These are phyloP conservation scores for Eupristina koningsbergeri DNA, from an alignment of 1,140 invertebrate species.

Conservation along the genomic window DNA sequence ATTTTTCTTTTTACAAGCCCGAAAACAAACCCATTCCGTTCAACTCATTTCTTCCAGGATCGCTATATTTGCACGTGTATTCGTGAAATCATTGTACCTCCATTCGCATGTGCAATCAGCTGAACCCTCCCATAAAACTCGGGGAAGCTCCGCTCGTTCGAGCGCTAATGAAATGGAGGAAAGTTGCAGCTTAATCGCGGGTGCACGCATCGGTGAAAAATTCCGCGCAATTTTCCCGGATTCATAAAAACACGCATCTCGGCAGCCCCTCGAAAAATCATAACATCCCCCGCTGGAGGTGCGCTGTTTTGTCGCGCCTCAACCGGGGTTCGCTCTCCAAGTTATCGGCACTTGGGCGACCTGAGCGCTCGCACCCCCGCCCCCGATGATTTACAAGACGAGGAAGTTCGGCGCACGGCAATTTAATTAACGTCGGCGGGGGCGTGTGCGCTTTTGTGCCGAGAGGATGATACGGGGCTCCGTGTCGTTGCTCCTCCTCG, in stretches of 20 bases:
- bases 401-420: constrained; percentile 48
- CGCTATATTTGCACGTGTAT: not conserved
- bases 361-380: constrained; percentile 15
- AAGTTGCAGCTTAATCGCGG: not conserved
- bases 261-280: too few species aligned
- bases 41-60: not conserved
- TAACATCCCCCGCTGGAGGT: too few species aligned
- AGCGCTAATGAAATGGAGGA: not conserved
- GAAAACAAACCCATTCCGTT: constrained; percentile 24
- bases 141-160: not conserved
- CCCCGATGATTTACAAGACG: constrained; percentile 41
- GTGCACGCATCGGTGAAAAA: too few species aligned
- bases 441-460: constrained; percentile 27
- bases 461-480: not conserved
- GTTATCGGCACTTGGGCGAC: constrained; percentile 24
- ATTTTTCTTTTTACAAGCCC: not conserved
- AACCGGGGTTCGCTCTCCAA: constrained; percentile 11
- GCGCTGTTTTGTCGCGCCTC: not conserved
- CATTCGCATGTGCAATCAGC: not conserved
- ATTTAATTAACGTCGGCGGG: constrained; percentile 57
- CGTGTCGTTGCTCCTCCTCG: not conserved
- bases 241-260: not conserved
- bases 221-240: not conserved
- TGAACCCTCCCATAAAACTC: not conserved
- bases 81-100: not conserved